Evolutionary conservation across 1,140 invertebrate species (phyloP).

Genomic region (Drosophila arizonae): DNA sequence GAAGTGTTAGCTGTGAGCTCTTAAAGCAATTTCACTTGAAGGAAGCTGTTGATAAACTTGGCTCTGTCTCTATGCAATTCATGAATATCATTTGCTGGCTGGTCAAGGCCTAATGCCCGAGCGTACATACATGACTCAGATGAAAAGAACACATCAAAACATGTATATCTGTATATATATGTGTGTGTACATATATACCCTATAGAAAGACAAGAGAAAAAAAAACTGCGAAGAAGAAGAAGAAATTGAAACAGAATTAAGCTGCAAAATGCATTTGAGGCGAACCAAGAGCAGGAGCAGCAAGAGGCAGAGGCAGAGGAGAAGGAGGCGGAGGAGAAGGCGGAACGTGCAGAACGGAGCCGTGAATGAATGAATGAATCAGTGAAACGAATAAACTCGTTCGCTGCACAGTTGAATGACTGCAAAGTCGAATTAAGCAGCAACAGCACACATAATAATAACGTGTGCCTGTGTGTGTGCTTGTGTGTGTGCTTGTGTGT

Average conservation of each 20-base stretch:
- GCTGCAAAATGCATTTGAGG: slow-evolving; percentile 32
- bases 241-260: slow-evolving; percentile 55
- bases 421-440: slow-evolving; percentile 67
- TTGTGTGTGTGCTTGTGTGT: slow-evolving; percentile 14
- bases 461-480: slow-evolving; percentile 8
- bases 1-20: no score
- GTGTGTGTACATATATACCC: no score
- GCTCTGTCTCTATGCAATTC: no score
- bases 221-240: not conserved
- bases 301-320: no score
- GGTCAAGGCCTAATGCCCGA: no score
- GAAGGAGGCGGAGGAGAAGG: slow-evolving; percentile 2
- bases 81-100: no score
- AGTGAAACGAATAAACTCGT: slow-evolving; percentile 74
- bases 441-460: slow-evolving; percentile 11
- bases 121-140: no score
- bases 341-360: slow-evolving; percentile 34
- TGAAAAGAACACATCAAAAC: no score
- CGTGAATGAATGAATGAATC: slow-evolving; percentile 65
- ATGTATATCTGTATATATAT: no score
- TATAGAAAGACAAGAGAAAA: no score
- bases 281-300: not conserved
- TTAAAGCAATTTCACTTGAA: no score
- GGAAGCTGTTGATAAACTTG: no score
- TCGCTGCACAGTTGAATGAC: slow-evolving; percentile 68